Conservation (phyloP, 2,797 vertebrate species). For the Mastacembelus armatus region DNA sequence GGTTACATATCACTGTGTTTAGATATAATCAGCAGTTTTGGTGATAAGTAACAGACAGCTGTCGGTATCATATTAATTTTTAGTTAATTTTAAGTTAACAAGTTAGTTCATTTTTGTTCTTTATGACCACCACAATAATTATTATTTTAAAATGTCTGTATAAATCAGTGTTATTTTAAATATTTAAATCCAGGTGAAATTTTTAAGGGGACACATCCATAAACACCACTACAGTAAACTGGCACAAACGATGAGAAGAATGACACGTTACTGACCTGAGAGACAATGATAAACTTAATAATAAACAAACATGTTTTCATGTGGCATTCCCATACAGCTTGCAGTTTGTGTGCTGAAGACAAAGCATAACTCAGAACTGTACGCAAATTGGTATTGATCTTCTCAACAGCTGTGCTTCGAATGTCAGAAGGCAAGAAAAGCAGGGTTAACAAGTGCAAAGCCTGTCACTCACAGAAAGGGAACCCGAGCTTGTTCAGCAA, state of each 20-base stretch:
- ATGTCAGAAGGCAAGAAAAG: constrained; percentile 73
- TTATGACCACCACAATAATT: too few relatives aligned
- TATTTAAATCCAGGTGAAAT: background rate
- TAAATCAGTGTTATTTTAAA: too few relatives aligned
- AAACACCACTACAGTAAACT: too few relatives aligned
- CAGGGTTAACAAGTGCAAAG: constrained; percentile 77
- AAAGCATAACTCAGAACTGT: constrained; percentile 7
- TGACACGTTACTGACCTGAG: too few relatives aligned
- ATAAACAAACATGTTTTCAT: background rate
- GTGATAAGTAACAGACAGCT: constrained; percentile 1
- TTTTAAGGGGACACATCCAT: too few relatives aligned
- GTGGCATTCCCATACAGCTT: background rate
- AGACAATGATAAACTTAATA: too few relatives aligned
- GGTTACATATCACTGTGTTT: constrained; percentile 12
- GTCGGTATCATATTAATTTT: constrained; percentile 2
- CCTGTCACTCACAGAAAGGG: constrained; percentile 74
- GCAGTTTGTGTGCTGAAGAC: constrained; percentile 5
- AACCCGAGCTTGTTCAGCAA: constrained; percentile 56
- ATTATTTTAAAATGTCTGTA: too few relatives aligned
- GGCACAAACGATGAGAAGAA: too few relatives aligned
- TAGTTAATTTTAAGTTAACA: constrained; percentile 8
- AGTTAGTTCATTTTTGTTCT: too few relatives aligned
- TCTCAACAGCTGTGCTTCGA: constrained; percentile 56
- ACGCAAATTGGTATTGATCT: constrained; percentile 6
- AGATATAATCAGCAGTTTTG: constrained; percentile 4